phyloP scores from a whole-genome alignment of 2,113 vertebrate species.

The Pseudonaja textilis region DNA sequence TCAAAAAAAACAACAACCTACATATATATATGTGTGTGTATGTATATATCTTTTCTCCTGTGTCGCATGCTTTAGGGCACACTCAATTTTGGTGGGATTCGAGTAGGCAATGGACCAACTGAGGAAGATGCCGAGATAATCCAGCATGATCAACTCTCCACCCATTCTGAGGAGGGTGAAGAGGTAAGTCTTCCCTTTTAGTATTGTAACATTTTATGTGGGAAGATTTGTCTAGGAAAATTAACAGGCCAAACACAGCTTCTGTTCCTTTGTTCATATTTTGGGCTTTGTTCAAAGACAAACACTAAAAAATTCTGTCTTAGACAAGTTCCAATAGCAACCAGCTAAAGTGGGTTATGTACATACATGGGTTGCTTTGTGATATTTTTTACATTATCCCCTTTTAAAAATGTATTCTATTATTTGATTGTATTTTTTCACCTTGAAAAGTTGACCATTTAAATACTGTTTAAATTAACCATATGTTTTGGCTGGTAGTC shows the following conservation, averaged over 20 bases:
- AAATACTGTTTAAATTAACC: neutral
- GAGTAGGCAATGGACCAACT: conserved; percentile 96
- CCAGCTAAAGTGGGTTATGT: neutral
- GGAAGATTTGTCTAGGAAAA: neutral
- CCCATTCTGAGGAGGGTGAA: conserved; percentile 89
- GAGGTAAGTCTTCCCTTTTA: conserved; percentile 79
- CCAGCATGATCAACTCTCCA: conserved; percentile 94
- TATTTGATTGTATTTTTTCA: neutral
- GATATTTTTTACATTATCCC: neutral
- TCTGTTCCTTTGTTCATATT: neutral
- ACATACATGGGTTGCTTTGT: neutral
- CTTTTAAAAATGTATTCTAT: neutral
- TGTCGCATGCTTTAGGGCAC: conserved; percentile 81
- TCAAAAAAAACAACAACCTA: neutral
- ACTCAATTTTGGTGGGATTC: conserved; percentile 93
- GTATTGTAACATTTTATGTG: neutral
- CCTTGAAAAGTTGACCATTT: neutral
- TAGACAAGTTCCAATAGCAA: neutral
- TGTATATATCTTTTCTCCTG: conserved; percentile 35
- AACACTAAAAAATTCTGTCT: neutral
- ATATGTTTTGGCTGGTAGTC: neutral
- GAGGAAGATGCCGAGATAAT: conserved; percentile 98
- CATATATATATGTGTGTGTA: neutral
- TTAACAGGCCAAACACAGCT: neutral
- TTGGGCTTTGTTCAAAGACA: neutral